These are phyloP conservation scores for Cylas formicarius DNA, from an alignment of 1,140 invertebrate species.

Conservation along the genomic window DNA sequence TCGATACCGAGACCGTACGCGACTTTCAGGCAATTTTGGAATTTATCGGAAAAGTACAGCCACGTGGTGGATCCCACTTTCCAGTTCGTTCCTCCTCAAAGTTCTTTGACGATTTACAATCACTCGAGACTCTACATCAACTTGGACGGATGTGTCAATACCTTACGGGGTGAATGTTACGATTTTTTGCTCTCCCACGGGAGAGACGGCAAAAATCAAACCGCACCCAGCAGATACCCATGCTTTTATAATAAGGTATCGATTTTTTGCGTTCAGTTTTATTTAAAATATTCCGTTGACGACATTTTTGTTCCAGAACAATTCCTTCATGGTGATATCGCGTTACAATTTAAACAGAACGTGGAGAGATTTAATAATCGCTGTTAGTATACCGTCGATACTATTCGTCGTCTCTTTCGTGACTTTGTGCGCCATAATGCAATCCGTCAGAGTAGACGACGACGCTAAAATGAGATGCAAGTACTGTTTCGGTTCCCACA, in stretches of 20 bases:
- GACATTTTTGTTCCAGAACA: slow-evolving; percentile 31
- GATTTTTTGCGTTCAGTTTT: slow-evolving; percentile 4
- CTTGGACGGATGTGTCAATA: slow-evolving; percentile 83
- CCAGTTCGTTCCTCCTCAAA: slow-evolving; percentile 64
- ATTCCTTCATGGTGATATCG: slow-evolving; percentile 56
- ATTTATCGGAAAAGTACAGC: slow-evolving; percentile 36
- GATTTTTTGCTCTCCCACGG: slow-evolving; percentile 75
- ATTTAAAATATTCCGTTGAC: no score
- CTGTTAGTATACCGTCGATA: slow-evolving; percentile 67
- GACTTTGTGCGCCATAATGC: slow-evolving; percentile 76
- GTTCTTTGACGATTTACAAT: slow-evolving; percentile 73
- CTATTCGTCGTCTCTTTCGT: slow-evolving; percentile 80
- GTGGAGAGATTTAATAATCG: slow-evolving; percentile 73
- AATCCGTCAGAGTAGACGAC: slow-evolving; percentile 79
- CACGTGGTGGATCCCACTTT: slow-evolving; percentile 50
- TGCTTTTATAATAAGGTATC: slow-evolving; percentile 61
- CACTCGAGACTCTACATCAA: slow-evolving; percentile 78
- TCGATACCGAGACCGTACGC: slow-evolving; percentile 68
- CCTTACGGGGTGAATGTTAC: slow-evolving; percentile 75
- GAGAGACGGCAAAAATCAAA: slow-evolving; percentile 77
- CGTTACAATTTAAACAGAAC: slow-evolving; percentile 70
- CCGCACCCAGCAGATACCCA: slow-evolving; percentile 74
- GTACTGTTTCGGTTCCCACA: slow-evolving; percentile 50
- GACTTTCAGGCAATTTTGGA: slow-evolving; percentile 68
- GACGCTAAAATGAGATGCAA: slow-evolving; percentile 85